phyloP scores from a whole-genome alignment of 2,113 vertebrate species.

The Polypterus senegalus region DNA sequence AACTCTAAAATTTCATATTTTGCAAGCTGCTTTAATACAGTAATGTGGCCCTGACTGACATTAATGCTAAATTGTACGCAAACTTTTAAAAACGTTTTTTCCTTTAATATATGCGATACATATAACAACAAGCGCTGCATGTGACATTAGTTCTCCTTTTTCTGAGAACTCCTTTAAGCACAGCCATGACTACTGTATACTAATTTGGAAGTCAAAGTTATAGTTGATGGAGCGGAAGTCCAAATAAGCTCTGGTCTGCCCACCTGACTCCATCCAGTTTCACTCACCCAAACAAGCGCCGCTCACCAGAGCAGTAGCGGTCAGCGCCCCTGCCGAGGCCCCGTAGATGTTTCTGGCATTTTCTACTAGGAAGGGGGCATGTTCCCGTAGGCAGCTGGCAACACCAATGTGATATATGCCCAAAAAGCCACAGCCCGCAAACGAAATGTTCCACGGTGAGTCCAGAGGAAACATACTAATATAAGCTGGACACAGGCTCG shows the following conservation, averaged over 20 bases:
- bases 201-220: too few species aligned
- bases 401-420: constrained; percentile 92
- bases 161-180: too few species aligned
- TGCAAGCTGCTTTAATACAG: too few species aligned
- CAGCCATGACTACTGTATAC: too few species aligned
- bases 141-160: too few species aligned
- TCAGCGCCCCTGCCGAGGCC: constrained; percentile 84
- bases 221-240: not conserved
- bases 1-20: too few species aligned
- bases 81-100: too few species aligned
- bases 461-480: constrained; percentile 73
- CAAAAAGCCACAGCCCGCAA: constrained; percentile 90
- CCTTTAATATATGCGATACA: too few species aligned
- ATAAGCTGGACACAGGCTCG: not conserved
- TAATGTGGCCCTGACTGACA: too few species aligned
- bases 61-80: too few species aligned
- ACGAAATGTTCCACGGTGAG: constrained; percentile 87
- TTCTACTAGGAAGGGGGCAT: constrained; percentile 77
- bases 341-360: constrained; percentile 83
- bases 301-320: constrained; percentile 71
- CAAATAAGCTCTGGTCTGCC: not conserved
- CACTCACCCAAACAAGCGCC: constrained; percentile 75
- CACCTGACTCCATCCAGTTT: not conserved
- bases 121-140: too few species aligned
- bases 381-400: constrained; percentile 80